phyloP scores from a whole-genome alignment of 2,113 vertebrate species.

The Clupea harengus region DNA sequence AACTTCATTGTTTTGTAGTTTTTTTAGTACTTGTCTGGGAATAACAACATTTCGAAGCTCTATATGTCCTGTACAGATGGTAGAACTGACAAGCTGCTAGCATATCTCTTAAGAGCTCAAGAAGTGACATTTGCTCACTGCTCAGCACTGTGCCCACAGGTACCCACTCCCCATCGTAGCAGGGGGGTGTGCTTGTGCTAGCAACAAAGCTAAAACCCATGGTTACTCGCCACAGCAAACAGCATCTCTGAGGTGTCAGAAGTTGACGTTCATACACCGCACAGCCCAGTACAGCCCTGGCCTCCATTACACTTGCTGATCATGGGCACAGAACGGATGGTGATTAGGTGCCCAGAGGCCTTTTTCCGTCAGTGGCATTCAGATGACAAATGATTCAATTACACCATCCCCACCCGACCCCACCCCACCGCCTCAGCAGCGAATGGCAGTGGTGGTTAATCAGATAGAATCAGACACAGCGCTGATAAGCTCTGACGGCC shows the following conservation, averaged over 20 bases:
- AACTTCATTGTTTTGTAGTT: too few relatives aligned
- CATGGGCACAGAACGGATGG: background rate
- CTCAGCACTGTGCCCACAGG: too few relatives aligned
- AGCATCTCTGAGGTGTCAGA: background rate
- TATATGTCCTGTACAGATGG: too few relatives aligned
- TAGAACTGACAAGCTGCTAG: too few relatives aligned
- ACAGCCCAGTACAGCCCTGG: background rate
- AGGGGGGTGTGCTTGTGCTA: too few relatives aligned
- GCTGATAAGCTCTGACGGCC: background rate
- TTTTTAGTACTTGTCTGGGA: too few relatives aligned
- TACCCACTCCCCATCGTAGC: too few relatives aligned
- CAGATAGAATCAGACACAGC: background rate
- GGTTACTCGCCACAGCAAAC: too few relatives aligned
- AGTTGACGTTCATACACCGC: background rate
- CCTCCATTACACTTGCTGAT: background rate
- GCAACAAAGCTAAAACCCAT: too few relatives aligned
- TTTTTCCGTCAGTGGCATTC: background rate
- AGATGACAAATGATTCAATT: constrained; percentile 16
- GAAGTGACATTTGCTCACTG: too few relatives aligned
- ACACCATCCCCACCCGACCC: background rate
- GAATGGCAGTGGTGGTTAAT: background rate
- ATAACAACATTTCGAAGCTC: too few relatives aligned
- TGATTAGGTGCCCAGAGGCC: background rate
- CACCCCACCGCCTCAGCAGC: background rate
- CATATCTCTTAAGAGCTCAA: too few relatives aligned